Base-by-base conservation (phyloP, 2,113 vertebrate species). In the Petaurus breviceps region DNA sequence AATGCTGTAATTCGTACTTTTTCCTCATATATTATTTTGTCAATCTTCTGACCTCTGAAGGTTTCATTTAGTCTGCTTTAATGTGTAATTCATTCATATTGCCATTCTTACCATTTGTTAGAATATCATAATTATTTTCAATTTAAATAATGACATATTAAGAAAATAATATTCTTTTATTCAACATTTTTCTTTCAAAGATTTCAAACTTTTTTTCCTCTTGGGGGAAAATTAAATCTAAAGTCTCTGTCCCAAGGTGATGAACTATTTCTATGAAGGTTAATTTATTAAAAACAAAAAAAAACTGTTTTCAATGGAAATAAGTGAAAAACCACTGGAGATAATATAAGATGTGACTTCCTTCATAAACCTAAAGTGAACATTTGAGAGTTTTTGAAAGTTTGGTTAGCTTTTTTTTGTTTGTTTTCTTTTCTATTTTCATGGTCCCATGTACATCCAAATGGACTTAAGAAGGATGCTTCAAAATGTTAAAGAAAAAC, bases 381-480 rank as follows among this genome's bases (percentile, higher is more conserved):
- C 0, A 0, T 96, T 94, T 93, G 10, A 92, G 96, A 92, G 57
- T 12, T 54, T 97, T 97, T 93, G 94, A 97, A 55, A 92, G 22
- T 43, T 97, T 97, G 8, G 90, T 95, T 96, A 96, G 14, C 28
- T 96, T 98, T 97, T 96, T 61, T 26, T 95, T 90, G 7, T 68
- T 96, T 97, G 89, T 31, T 98, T 95, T 97, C 84, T 97, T 95
- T 97, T 97, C 93, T 96, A 96, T 98, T 97, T 97, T 97, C 94
- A 97, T 96, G 98, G 96, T 96, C 94, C 97, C 92, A 43, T 97
- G 96, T 97, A 96, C 93, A 97, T 98, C 95, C 97, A 98, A 97
- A 96, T 97, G 97, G 97, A 98, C 16, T 93, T 95, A 68, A 53
- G 96, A 91, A 92, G 90, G 54, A 97, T 95, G 47, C 22, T 97